A percentile compares a stretch with the other conserved stretches of the same genome.
These are phyloP conservation scores for Charanyca ferruginea DNA, from an alignment of 2,888 invertebrate species.

Conservation along the genomic window DNA sequence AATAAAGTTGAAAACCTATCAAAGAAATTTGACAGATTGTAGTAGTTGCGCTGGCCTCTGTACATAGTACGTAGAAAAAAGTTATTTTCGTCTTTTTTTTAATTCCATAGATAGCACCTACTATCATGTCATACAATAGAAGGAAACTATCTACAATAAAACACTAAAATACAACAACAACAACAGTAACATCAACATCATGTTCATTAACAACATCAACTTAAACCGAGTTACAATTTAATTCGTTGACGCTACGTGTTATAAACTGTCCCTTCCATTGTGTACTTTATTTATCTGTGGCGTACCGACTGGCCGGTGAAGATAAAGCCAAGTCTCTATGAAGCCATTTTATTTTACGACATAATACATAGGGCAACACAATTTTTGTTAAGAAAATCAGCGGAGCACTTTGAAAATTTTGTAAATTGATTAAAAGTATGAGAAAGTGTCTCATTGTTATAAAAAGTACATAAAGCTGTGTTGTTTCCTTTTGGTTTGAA, in stretches of 20 bases:
- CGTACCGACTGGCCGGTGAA: slow-evolving; percentile 33
- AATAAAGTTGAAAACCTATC: too few relatives aligned
- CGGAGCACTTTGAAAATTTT: neutral
- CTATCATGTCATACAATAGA: neutral
- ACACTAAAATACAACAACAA: slow-evolving; percentile 22
- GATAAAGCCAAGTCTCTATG: slow-evolving; percentile 45
- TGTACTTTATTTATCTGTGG: slow-evolving; percentile 60
- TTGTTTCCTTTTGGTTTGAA: too few relatives aligned
- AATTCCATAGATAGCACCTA: too few relatives aligned
- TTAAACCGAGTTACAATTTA: slow-evolving; percentile 72
- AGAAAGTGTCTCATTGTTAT: neutral
- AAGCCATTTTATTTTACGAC: slow-evolving; percentile 41
- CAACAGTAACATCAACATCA: slow-evolving; percentile 50
- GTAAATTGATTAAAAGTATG: slow-evolving; percentile 14
- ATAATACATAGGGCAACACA: slow-evolving; percentile 6
- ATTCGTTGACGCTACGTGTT: slow-evolving; percentile 72
- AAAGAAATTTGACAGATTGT: too few relatives aligned
- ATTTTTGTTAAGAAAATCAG: slow-evolving; percentile 13
- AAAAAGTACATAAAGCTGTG: too few relatives aligned
- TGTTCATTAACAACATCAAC: slow-evolving; percentile 77
- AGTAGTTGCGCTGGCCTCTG: too few relatives aligned
- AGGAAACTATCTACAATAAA: neutral
- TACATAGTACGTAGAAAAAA: too few relatives aligned
- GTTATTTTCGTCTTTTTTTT: too few relatives aligned
- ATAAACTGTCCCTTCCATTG: slow-evolving; percentile 56